Base-by-base conservation (phyloP, 1,140 invertebrate genomes). In the Caligus rogercresseyi region DNA sequence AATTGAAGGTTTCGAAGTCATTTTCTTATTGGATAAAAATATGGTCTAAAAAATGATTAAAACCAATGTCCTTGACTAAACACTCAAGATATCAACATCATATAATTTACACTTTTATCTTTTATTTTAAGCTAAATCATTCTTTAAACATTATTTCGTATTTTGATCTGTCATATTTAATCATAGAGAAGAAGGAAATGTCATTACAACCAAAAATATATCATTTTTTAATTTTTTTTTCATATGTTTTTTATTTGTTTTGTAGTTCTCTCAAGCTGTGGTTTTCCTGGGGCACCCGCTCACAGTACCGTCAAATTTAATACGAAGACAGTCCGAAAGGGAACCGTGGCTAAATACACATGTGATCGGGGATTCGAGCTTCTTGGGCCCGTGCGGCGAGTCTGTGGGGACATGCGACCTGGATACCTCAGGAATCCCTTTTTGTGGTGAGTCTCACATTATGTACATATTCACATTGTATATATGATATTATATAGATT, bases 391-490 rank as follows among this genome's bases (percentile, higher is more conserved):
- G 77, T 84, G 0, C 73, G 87, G 57, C 76, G 89, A 60, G 78
- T 84, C 15, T 94, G 90, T 70, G 78, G 80, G 20, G 65, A 72
- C 81, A 86, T 68, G 85, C 84, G 1, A 80, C 78, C 25, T 95
- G 91, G 91, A 75, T 78, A n/a, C 90, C 89, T 0, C 84, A 87
- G 89, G 89, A 61, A 87, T 93, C 63, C 89, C 89, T 16, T 93
- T 93, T 74, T 94, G 89, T 73, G 89, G 89, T 92, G 74, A 89
- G 84, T 83, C 20, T 62, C n/a, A n/a, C n/a, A n/a, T n/a, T n/a
- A n/a, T n/a, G n/a, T n/a, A n/a, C n/a, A n/a, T n/a, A 51, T n/a
- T 13, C n/a, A 51, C 43, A 51, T n/a, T 51, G 43, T n/a, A 51
- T 51, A 51, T 51, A 51, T 13, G 13, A n/a, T 13, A 13, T 51